Conservation (phyloP, 2,797 vertebrate genomes). For the Phataginus tetradactyla region DNA sequence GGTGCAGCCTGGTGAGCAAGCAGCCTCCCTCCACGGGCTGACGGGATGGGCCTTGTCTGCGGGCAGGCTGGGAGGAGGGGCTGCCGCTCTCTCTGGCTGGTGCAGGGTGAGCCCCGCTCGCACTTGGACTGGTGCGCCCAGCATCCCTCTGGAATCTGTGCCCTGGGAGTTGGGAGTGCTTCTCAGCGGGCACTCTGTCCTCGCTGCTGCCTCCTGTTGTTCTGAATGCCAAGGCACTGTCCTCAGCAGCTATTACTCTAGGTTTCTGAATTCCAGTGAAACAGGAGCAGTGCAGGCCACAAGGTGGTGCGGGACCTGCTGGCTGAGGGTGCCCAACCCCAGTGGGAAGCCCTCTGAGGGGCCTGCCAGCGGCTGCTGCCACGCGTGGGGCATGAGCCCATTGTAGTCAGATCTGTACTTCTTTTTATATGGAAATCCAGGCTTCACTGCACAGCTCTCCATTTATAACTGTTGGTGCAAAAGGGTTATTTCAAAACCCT, state of each 20-base stretch:
- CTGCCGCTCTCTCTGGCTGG: neutral
- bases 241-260: neutral
- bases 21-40: neutral
- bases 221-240: neutral
- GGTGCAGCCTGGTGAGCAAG: conserved; percentile 94
- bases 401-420: neutral
- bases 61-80: too few species aligned
- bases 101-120: neutral
- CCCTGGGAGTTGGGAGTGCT: neutral
- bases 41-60: neutral
- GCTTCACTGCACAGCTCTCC: neutral
- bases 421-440: neutral
- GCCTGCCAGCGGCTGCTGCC: neutral
- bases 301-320: neutral
- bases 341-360: neutral
- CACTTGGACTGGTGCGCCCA: neutral
- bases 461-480: neutral
- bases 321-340: neutral
- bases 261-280: neutral
- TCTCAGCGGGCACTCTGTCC: neutral
- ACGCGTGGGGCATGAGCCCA: neutral
- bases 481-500: neutral
- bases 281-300: neutral
- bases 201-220: neutral
- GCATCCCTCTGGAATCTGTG: neutral